Percentiles rank a stretch among this genome's conserved stretches.
Evolutionary conservation across 1,140 invertebrate species (phyloP).

Genomic region (Neotoxoptera formosana): DNA sequence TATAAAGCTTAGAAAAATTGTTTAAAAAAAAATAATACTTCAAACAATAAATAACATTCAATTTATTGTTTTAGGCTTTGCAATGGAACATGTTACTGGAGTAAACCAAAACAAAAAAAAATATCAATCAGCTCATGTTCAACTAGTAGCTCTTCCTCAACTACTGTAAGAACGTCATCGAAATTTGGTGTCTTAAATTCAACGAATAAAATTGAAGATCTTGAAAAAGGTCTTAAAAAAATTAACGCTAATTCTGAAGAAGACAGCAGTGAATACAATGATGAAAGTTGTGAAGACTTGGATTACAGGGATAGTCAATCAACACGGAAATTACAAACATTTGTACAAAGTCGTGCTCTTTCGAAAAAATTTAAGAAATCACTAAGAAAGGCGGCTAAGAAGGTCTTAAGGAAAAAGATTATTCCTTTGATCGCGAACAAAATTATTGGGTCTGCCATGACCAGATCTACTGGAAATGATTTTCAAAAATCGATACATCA

Average conservation of each 20-base stretch:
- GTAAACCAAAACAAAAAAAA: neutral
- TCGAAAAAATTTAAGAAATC: neutral
- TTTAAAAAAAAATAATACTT: neutral
- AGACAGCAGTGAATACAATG: neutral
- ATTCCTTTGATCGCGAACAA: neutral
- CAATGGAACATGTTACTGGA: conserved; percentile 41
- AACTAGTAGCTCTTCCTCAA: neutral
- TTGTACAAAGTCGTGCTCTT: neutral
- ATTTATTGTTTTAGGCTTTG: conserved; percentile 43
- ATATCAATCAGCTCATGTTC: neutral
- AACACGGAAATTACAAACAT: neutral
- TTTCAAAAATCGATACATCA: neutral
- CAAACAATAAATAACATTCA: neutral
- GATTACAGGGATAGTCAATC: conserved; percentile 6
- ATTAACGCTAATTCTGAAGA: neutral
- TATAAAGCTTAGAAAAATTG: neutral
- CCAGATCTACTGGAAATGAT: neutral
- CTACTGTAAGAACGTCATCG: neutral
- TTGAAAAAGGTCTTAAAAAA: neutral
- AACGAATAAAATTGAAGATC: neutral
- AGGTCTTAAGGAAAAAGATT: neutral
- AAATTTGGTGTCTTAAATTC: neutral
- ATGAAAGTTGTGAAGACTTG: conserved; percentile 25
- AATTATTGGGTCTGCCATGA: neutral
- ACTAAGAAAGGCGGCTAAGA: neutral